Base-by-base conservation (phyloP, 1,140 invertebrate species). In the Drosophila willistoni region DNA sequence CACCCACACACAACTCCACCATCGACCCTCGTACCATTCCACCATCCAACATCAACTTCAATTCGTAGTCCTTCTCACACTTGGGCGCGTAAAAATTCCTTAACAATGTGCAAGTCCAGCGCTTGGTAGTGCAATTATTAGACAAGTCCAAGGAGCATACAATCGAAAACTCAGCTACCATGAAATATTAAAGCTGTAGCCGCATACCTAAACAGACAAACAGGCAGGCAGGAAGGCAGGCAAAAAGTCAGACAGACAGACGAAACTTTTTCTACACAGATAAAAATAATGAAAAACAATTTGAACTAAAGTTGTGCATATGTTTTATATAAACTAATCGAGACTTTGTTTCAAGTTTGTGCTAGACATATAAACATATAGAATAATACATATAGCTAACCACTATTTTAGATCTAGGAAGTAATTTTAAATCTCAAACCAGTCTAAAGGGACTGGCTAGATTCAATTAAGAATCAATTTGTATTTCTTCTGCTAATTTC, bases 101-200 rank as follows among this genome's bases (percentile, higher is more conserved):
- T 67, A 81, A 77, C 78, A 67, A 85, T 85, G 73, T 84, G 62
- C 70, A 61, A 68, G 81, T 65, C 75, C 69, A 74, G 67, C 67
- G 68, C 64, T 76, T 66, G 71, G 64, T 64, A 72, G 67, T 72
- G 81, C 83, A 87, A 87, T 87, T 89, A 89, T 80, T 64, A 79
- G 66, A 77, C 79, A 89, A 89, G 83, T 87, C 74, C 84, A 39
- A 36, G 71, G 36, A 71, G 62, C 73, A 51, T 70, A 89, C 84
- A 89, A 89, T 87, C 79, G 84, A 89, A 78, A 87, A 89, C 70
- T 73, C 81, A 74, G 79, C 76, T 69, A 89, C 76, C 83, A 80
- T 87, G 77, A 87, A 89, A 87, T 87, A 87, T 87, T 87, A 86
- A 87, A 86, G 84, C 65, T 67, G 36, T 70, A 41, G 66, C 66